Conservation (phyloP, 2,888 invertebrate species). For the Bugula neritina region DNA sequence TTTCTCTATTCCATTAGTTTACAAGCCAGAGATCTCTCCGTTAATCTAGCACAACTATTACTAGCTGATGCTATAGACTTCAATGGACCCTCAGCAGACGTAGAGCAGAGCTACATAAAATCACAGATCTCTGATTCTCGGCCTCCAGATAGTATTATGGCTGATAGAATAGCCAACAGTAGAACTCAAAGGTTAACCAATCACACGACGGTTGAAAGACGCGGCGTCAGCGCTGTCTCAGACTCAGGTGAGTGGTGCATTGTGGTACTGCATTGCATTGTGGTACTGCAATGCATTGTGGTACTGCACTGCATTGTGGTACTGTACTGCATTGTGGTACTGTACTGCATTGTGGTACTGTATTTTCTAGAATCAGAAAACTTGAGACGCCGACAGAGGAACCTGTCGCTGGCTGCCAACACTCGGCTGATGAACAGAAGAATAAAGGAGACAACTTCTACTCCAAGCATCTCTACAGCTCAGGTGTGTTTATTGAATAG, state of each 20-base stretch:
- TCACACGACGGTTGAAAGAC: neutral
- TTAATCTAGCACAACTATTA: constrained; percentile 4
- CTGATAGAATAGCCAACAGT: neutral
- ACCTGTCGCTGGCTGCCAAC: neutral
- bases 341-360: neutral
- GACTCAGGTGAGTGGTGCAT: neutral
- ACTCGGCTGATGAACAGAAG: neutral
- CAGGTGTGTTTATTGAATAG: neutral
- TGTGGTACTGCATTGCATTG: neutral
- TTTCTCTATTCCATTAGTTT: too few species aligned
- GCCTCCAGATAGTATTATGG: neutral
- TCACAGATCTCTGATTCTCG: neutral
- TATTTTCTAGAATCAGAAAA: constrained; percentile 6
- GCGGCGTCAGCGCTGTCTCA: neutral
- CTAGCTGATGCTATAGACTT: constrained; percentile 9
- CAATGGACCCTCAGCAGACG: neutral
- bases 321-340: neutral
- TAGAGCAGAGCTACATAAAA: neutral
- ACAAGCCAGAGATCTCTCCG: neutral
- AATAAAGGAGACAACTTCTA: neutral
- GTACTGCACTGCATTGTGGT: neutral
- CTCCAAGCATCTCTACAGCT: neutral
- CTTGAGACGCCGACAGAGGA: neutral
- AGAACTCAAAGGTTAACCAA: neutral
- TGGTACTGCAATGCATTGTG: neutral